A percentile compares a stretch with the other conserved stretches of the same genome.
These are phyloP conservation scores for Scaptomyza cyrtandrae DNA, from an alignment of 2,888 invertebrate species.

Conservation along the genomic window DNA sequence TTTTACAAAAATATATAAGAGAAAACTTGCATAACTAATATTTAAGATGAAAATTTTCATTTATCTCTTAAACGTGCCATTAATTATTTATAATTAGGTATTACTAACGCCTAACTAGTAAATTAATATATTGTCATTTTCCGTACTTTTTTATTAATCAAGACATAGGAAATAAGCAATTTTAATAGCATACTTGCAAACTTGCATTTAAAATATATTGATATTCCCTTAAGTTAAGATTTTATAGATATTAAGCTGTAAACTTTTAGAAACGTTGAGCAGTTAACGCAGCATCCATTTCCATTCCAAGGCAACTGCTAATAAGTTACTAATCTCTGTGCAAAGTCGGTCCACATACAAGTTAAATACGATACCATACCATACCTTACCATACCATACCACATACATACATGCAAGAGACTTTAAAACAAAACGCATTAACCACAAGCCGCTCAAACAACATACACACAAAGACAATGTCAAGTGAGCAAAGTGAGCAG, in stretches of 20 bases:
- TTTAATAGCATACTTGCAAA: not conserved
- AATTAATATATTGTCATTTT: not conserved
- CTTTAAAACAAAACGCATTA: constrained; percentile 44
- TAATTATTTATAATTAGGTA: constrained; percentile 30
- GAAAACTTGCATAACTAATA: constrained; percentile 8
- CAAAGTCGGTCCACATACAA: constrained; percentile 47
- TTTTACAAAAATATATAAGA: constrained; percentile 4
- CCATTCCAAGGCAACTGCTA: constrained; percentile 60
- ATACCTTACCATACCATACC: constrained; percentile 20
- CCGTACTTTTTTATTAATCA: not conserved
- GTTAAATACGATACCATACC: constrained; percentile 33
- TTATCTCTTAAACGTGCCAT: constrained; percentile 15
- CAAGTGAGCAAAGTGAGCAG: constrained; percentile 16
- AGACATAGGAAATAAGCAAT: not conserved
- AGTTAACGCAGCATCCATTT: constrained; percentile 35
- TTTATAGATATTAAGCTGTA: too few species aligned
- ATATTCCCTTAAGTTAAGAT: too few species aligned
- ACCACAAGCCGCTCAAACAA: constrained; percentile 44
- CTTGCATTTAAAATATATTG: too few species aligned
- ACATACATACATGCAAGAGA: constrained; percentile 28
- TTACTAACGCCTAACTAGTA: not conserved
- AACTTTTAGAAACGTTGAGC: not conserved
- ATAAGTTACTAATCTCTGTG: constrained; percentile 67
- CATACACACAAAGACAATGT: constrained; percentile 46
- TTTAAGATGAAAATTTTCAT: constrained; percentile 3